Evolutionary conservation across 1,140 invertebrate species (phyloP).

Genomic region (Samia ricini): DNA sequence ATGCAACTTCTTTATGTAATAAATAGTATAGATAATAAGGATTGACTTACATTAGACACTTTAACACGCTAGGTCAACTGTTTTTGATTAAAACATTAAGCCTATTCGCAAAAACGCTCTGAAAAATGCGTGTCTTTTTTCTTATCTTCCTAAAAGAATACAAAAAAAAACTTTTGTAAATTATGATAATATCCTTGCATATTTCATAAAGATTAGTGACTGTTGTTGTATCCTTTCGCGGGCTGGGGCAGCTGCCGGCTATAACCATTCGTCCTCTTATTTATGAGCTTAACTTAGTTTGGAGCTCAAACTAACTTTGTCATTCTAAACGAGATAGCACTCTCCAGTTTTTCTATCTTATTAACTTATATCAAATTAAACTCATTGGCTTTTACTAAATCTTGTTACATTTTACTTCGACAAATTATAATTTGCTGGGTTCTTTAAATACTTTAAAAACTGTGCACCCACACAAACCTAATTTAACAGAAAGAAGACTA

Average conservation of each 20-base stretch:
- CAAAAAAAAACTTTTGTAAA: background rate
- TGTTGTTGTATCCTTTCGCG: slow-evolving; percentile 1
- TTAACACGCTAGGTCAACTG: too few relatives aligned
- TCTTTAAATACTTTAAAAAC: too few relatives aligned
- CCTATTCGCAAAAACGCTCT: too few relatives aligned
- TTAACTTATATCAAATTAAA: background rate
- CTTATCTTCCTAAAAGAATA: background rate
- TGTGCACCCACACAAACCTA: too few relatives aligned
- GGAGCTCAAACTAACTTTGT: slow-evolving; percentile 1
- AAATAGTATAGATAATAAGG: too few relatives aligned
- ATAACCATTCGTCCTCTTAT: background rate
- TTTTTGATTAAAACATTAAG: too few relatives aligned
- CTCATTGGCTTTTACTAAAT: background rate
- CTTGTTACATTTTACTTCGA: background rate
- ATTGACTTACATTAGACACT: too few relatives aligned
- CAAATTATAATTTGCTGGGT: background rate
- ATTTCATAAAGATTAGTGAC: background rate
- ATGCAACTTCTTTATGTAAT: too few relatives aligned
- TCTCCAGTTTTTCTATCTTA: background rate
- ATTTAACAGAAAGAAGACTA: too few relatives aligned
- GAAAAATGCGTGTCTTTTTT: background rate
- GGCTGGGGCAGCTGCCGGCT: background rate
- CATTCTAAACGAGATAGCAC: slow-evolving; percentile 2
- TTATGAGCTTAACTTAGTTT: slow-evolving; percentile 4
- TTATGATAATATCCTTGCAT: background rate